phyloP scores from a whole-genome alignment of 2,797 vertebrate genomes.

The Oreortyx pictus region DNA sequence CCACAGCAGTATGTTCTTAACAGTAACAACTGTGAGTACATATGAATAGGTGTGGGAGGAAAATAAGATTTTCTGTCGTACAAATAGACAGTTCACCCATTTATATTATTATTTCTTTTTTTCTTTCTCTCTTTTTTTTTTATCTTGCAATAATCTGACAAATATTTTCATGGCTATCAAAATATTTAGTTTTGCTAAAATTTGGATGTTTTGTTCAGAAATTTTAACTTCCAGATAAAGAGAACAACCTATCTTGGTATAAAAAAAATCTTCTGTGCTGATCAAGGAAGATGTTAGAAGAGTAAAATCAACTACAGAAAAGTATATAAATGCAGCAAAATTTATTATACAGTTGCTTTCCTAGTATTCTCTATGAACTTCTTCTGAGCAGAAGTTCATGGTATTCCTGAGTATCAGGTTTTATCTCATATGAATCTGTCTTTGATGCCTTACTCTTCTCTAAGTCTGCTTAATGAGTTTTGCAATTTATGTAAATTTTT shows the following conservation, averaged over 20 bases:
- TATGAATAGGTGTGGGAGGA: neutral
- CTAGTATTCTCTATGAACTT: neutral
- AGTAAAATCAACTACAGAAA: neutral
- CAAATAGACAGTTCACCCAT: neutral
- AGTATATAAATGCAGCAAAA: neutral
- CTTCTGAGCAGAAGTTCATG: neutral
- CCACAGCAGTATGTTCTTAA: neutral
- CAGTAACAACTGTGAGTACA: neutral
- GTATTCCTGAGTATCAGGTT: neutral
- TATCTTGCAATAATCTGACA: rapidly evolving
- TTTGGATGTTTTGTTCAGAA: neutral
- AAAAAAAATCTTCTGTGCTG: neutral
- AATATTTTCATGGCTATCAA: neutral
- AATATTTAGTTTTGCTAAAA: neutral
- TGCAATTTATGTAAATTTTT: conserved; percentile 1
- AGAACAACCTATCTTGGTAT: neutral
- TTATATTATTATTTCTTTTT: neutral
- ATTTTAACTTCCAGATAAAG: neutral
- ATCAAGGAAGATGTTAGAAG: neutral
- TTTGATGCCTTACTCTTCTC: neutral
- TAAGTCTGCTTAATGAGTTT: neutral
- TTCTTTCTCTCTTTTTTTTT: neutral
- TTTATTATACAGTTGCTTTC: neutral
- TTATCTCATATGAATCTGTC: neutral
- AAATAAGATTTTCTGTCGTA: neutral